phyloP scores from a whole-genome alignment of 2,113 vertebrate species.

The Trachemys scripta region DNA sequence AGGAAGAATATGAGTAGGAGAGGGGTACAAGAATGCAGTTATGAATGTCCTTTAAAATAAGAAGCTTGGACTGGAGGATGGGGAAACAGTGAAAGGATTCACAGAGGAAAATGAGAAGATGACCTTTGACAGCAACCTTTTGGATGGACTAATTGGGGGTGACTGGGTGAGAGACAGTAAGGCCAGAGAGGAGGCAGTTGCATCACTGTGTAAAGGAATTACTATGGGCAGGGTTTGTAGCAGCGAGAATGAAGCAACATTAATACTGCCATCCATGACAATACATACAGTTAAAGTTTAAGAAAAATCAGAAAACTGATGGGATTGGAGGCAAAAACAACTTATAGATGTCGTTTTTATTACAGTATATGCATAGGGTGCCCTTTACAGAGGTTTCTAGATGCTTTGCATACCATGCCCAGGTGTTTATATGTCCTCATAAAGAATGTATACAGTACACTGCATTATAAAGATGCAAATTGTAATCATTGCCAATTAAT shows the following conservation, averaged over 20 bases:
- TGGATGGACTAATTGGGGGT: rapidly evolving
- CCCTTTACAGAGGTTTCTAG: not conserved
- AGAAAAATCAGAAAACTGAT: not conserved
- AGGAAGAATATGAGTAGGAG: not conserved
- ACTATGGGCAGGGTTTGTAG: not conserved
- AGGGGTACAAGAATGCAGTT: not conserved
- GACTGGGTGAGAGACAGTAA: not conserved
- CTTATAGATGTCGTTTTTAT: not conserved
- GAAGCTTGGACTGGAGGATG: not conserved
- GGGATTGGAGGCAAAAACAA: not conserved
- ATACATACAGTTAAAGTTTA: not conserved
- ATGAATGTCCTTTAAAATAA: not conserved
- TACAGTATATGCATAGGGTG: not conserved
- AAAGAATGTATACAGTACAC: not conserved
- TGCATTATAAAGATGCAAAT: not conserved
- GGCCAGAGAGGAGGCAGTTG: not conserved
- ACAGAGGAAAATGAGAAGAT: not conserved
- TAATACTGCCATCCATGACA: not conserved
- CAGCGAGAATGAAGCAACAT: not conserved
- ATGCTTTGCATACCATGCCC: not conserved
- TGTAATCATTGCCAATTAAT: not conserved
- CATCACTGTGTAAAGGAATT: not conserved
- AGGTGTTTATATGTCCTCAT: not conserved
- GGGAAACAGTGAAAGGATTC: not conserved
- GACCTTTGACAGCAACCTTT: not conserved